Percentiles rank a stretch among this genome's conserved stretches.
Conservation (phyloP, 1,140 invertebrate genomes). For the Psilanteris sp. region DNA sequence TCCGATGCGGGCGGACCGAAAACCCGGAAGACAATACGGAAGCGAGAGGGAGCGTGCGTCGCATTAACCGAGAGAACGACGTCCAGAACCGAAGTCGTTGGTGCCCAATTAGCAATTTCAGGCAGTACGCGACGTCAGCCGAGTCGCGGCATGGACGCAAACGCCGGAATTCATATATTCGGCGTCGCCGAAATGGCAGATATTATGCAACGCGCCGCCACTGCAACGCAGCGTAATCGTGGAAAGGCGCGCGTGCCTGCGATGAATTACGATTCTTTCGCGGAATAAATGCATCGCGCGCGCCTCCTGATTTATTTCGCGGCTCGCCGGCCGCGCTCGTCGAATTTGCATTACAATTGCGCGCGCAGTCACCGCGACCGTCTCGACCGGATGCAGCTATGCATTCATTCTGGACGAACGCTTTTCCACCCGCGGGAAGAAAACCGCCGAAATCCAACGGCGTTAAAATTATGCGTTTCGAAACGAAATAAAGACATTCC, state of each 20-base stretch:
- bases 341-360: conserved; percentile 22
- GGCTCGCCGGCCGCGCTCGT: conserved; percentile 5
- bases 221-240: conserved; percentile 52
- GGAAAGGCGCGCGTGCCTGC: conserved; percentile 2
- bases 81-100: conserved; percentile 36
- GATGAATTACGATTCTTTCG: conserved; percentile 45
- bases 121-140: conserved; percentile 40
- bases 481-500: too few species aligned
- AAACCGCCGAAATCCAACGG: too few species aligned
- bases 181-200: too few species aligned
- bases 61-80: conserved; percentile 5
- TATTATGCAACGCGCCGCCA: conserved; percentile 69
- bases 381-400: too few species aligned
- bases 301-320: conserved; percentile 10
- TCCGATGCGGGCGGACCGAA: not conserved
- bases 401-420: too few species aligned
- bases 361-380: too few species aligned
- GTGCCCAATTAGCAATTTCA: conserved; percentile 77
- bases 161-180: conserved; percentile 65
- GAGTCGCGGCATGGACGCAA: conserved; percentile 34
- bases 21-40: not conserved
- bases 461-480: too few species aligned
- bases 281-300: conserved; percentile 35
- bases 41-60: conserved; percentile 23
- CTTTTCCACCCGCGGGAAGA: too few species aligned